Base-by-base conservation (phyloP, 1,140 invertebrate species). In the Lordiphosa mommai region DNA sequence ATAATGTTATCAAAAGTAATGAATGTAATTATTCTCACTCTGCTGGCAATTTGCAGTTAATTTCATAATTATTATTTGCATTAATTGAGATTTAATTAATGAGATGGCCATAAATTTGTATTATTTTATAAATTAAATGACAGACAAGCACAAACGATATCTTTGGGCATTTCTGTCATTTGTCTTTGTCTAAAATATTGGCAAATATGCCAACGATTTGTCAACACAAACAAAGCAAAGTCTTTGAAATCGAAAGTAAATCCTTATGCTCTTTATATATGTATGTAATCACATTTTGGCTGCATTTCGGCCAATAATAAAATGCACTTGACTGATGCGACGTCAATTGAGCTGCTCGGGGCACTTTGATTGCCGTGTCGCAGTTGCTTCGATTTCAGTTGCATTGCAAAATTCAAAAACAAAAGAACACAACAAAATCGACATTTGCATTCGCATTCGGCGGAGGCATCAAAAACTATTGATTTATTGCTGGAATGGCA, bases 321-420 rank as follows among this genome's bases (percentile, higher is more conserved):
- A 72, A 67, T 27, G 34, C 50, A 69, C 46, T 66, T 59, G 40
- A 64, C 37, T 48, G 29, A 36, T 36, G 46, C 65, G 52, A 69
- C 49, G 46, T 53, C 61, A 56, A 79, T 79, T 77, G 56, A 40
- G 41, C 30, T 23, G 59, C 50, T 49, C 16, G 10, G 64, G 64
- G 59, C 64, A 74, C 44, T 71, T 80, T 76, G 71, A 82, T 80
- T 76, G 74, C 76, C 82, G 74, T 61, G 60, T 70, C 66, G 73
- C 60, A 63, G 47, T 55, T 82, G 76, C 63, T 58, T 52, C 41
- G 50, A 55, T 58, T 66, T 80, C 58, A 82, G 76, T 80, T 76
- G 76, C 76, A 63, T 76, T 59, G 59, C 50, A 67, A 71, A 69
- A 82, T 55, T 65, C 77, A 53, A 50, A 80, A 82, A 84, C 76